Percentiles rank a stretch among this genome's conserved stretches.
phyloP scores from a whole-genome alignment of 2,797 vertebrate genomes.

The Chromis chromis region DNA sequence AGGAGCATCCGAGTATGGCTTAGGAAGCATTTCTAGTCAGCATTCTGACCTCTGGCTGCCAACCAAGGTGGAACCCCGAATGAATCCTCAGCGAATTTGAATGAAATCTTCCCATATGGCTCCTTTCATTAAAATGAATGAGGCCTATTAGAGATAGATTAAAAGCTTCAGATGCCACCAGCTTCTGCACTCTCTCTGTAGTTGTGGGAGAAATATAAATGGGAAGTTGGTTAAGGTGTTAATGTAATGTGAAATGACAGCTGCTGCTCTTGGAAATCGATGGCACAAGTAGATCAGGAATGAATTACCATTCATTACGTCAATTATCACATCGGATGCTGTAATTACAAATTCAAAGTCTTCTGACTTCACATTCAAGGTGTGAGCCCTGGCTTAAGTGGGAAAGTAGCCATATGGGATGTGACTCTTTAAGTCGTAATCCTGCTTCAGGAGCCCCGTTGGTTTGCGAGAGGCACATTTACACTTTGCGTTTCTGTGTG shows the following conservation, averaged over 20 bases:
- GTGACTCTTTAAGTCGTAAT: conserved; percentile 33
- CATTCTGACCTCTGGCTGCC: conserved; percentile 73
- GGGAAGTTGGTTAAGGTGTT: conserved; percentile 66
- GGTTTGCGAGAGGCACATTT: conserved; percentile 41
- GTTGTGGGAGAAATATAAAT: conserved; percentile 44
- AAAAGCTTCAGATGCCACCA: conserved; percentile 78
- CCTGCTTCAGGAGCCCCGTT: conserved; percentile 46
- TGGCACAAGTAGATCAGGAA: conserved; percentile 49
- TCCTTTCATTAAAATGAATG: conserved; percentile 78
- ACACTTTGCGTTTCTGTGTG: conserved; percentile 35
- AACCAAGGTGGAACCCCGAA: conserved; percentile 63
- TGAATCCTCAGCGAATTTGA: conserved; percentile 58
- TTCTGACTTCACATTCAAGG: conserved; percentile 59
- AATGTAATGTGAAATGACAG: conserved; percentile 72
- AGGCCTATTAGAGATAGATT: conserved; percentile 76
- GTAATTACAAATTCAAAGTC: conserved; percentile 40
- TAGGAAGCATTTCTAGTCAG: conserved; percentile 45
- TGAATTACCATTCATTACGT: conserved; percentile 63
- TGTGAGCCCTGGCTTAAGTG: conserved; percentile 70
- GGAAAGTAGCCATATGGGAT: conserved; percentile 63
- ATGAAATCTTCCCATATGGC: conserved; percentile 74
- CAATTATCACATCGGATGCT: conserved; percentile 60
- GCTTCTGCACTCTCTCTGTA: conserved; percentile 59
- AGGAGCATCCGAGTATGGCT: conserved; percentile 18
- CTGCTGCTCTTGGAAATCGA: conserved; percentile 65